Evolutionary conservation across 1,140 invertebrate genomes (phyloP).

Genomic region (Lepidotrigona ventralis): DNA sequence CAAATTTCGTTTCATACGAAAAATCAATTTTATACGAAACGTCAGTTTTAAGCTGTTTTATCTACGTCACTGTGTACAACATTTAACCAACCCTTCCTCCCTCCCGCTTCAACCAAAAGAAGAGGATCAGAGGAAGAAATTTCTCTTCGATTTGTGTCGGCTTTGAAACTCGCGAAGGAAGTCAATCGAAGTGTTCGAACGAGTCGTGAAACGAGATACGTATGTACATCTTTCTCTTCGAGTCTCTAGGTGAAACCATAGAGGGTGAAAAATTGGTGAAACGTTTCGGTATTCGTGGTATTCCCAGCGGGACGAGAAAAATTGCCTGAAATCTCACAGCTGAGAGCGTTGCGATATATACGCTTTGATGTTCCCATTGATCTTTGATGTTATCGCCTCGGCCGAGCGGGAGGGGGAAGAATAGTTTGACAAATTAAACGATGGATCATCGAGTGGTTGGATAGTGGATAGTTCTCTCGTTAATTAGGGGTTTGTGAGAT

Average conservation of each 20-base stretch:
- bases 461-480: constrained; percentile 5
- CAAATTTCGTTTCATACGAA: too few relatives aligned
- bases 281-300: constrained; percentile 16
- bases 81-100: too few relatives aligned
- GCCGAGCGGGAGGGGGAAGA: too few relatives aligned
- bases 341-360: background rate
- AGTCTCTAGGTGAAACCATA: background rate
- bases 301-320: constrained; percentile 7
- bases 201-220: background rate
- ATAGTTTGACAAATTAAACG: constrained; percentile 20
- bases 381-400: constrained; percentile 41
- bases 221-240: background rate
- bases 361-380: constrained; percentile 41
- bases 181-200: background rate
- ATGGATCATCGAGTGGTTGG: constrained; percentile 26
- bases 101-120: background rate
- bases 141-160: background rate
- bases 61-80: too few relatives aligned
- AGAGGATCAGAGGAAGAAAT: background rate
- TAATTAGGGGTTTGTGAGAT: constrained; percentile 60
- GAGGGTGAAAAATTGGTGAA: constrained; percentile 21
- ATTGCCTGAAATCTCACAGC: constrained; percentile 32
- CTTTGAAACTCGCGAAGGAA: background rate
- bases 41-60: too few relatives aligned
- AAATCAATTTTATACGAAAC: too few relatives aligned